Percentiles rank a stretch among this genome's conserved stretches.
Evolutionary conservation across 2,888 invertebrate genomes (phyloP).

Genomic region (Spodoptera picta): DNA sequence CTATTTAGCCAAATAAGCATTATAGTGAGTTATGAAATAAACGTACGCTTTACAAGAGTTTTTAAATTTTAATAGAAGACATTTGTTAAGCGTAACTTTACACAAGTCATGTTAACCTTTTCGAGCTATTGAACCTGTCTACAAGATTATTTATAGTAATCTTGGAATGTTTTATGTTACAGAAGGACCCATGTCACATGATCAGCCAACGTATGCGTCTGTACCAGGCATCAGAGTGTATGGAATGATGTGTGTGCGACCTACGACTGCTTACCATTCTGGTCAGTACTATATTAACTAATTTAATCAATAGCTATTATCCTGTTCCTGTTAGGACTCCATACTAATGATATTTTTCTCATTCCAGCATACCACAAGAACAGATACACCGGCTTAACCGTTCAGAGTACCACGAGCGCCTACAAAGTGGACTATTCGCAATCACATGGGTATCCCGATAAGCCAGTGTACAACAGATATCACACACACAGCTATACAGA

Average conservation of each 20-base stretch:
- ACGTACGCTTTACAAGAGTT: not conserved
- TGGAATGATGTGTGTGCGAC: constrained; percentile 96
- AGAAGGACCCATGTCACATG: constrained; percentile 98
- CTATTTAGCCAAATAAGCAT: constrained; percentile 27
- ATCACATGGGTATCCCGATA: constrained; percentile 79
- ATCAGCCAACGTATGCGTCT: constrained; percentile 97
- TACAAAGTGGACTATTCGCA: constrained; percentile 87
- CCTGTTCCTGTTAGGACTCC: too few relatives aligned
- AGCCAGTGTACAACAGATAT: constrained; percentile 84
- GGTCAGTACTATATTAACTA: constrained; percentile 62
- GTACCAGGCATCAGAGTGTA: constrained; percentile 97
- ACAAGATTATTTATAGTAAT: not conserved
- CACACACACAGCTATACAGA: constrained; percentile 77
- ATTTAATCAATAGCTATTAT: too few relatives aligned
- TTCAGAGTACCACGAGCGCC: constrained; percentile 83
- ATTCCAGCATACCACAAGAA: constrained; percentile 82
- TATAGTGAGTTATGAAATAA: constrained; percentile 3
- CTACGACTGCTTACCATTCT: constrained; percentile 77
- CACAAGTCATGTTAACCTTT: too few relatives aligned
- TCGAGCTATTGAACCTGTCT: not conserved
- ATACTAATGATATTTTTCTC: constrained; percentile 13
- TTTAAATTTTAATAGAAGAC: not conserved
- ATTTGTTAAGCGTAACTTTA: not conserved
- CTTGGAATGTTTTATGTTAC: constrained; percentile 54
- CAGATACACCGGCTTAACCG: constrained; percentile 70